These are phyloP conservation scores for Periplaneta americana DNA, from an alignment of 1,140 invertebrate species.

Conservation along the genomic window DNA sequence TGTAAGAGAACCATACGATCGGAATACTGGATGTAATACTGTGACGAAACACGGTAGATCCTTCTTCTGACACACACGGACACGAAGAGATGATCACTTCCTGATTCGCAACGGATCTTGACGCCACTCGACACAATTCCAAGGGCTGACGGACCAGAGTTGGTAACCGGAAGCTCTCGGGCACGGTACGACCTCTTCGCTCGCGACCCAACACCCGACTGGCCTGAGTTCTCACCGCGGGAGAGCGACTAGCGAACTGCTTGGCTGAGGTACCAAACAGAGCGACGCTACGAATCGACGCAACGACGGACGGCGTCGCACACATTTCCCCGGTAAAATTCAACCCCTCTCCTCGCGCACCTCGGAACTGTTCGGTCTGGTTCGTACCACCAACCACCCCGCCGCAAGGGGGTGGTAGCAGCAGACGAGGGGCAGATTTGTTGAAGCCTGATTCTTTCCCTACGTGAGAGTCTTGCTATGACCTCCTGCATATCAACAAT, in stretches of 20 bases:
- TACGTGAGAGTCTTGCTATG: background rate
- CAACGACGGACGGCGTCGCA: no score
- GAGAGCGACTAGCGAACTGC: background rate
- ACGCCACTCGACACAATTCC: no score
- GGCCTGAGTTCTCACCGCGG: background rate
- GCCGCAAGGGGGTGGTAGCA: background rate
- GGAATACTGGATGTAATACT: no score
- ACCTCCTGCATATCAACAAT: background rate
- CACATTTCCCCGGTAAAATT: background rate
- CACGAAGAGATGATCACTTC: no score
- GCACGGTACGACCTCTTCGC: background rate
- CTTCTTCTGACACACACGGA: no score
- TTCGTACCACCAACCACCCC: background rate
- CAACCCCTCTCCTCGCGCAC: background rate
- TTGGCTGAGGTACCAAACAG: background rate
- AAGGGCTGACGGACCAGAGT: no score
- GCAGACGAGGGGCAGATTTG: background rate
- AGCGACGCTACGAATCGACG: background rate
- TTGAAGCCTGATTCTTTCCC: background rate
- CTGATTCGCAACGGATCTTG: no score
- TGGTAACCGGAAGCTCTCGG: no score
- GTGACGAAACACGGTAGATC: no score
- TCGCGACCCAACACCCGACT: background rate
- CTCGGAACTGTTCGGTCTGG: background rate
- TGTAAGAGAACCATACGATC: no score